A percentile compares a stretch with the other conserved stretches of the same genome.
Evolutionary conservation across 2,797 vertebrate genomes (phyloP).

Genomic region (Otolemur crassicaudatus): DNA sequence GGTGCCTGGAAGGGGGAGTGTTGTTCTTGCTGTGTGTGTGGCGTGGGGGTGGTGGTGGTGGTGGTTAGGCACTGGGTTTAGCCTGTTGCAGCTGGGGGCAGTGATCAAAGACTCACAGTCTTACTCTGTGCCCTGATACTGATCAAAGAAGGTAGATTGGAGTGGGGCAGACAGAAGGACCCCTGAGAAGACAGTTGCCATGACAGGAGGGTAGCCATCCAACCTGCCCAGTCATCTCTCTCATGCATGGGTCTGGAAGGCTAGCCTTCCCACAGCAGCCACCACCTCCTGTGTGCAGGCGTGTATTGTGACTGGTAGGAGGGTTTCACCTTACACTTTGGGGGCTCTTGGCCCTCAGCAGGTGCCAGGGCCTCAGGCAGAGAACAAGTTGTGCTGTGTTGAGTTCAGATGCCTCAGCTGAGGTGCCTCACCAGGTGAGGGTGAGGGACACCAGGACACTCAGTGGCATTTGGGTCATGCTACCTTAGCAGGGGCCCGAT

Average conservation of each 20-base stretch:
- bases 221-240: accelerated
- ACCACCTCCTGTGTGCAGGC: neutral
- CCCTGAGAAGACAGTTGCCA: neutral
- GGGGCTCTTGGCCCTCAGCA: neutral
- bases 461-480: neutral
- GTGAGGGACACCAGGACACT: neutral
- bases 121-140: neutral
- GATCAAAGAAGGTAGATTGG: neutral
- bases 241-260: neutral
- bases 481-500: no score
- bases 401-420: no score
- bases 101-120: neutral
- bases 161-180: neutral
- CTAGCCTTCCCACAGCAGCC: neutral
- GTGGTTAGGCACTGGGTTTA: neutral
- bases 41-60: no score
- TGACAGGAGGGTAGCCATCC: neutral
- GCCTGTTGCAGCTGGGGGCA: neutral
- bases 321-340: neutral
- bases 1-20: neutral
- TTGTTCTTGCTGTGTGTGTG: neutral
- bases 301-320: accelerated
- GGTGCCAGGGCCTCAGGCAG: neutral
- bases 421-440: neutral
- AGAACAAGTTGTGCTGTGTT: neutral